These are phyloP conservation scores for Drosophila nebulosa DNA, from an alignment of 1,140 invertebrate species.

Conservation along the genomic window DNA sequence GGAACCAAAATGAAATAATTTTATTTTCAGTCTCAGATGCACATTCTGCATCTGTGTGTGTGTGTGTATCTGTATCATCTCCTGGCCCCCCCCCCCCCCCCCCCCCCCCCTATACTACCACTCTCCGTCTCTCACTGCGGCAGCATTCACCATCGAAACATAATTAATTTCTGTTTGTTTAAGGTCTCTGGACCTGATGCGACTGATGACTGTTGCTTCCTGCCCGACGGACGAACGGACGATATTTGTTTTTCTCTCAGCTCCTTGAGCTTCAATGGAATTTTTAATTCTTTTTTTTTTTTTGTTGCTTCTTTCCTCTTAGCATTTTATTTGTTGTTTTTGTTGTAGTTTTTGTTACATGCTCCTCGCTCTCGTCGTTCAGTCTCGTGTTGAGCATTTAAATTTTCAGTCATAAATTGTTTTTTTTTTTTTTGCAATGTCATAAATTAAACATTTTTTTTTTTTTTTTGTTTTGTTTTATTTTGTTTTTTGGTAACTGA, in stretches of 20 bases:
- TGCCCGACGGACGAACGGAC: too few species aligned
- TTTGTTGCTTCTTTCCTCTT: background rate
- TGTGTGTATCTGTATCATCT: slow-evolving; percentile 29
- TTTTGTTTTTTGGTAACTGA: slow-evolving; percentile 49
- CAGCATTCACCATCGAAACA: slow-evolving; percentile 56
- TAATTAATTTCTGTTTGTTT: slow-evolving; percentile 81
- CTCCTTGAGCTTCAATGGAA: slow-evolving; percentile 74
- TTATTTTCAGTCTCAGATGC: slow-evolving; percentile 52
- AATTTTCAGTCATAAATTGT: slow-evolving; percentile 70
- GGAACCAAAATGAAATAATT: slow-evolving; percentile 55
- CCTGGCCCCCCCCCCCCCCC: background rate
- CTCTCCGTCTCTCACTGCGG: slow-evolving; percentile 16
- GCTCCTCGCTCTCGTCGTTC: slow-evolving; percentile 33
- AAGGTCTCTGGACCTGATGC: slow-evolving; percentile 57
- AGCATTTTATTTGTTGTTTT: background rate
- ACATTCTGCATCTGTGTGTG: slow-evolving; percentile 13
- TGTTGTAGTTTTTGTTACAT: slow-evolving; percentile 33
- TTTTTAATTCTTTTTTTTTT: slow-evolving; percentile 55
- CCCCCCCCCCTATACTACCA: background rate
- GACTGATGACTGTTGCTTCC: slow-evolving; percentile 68
- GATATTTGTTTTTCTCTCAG: slow-evolving; percentile 54
- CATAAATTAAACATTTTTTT: slow-evolving; percentile 72
- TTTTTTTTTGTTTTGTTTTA: slow-evolving; percentile 26
- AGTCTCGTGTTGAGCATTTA: slow-evolving; percentile 60
- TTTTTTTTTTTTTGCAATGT: slow-evolving; percentile 54